A percentile compares a stretch with the other conserved stretches of the same genome.
These are phyloP conservation scores for Harlomillsia oculata DNA, from an alignment of 1,140 invertebrate genomes.

Conservation along the genomic window DNA sequence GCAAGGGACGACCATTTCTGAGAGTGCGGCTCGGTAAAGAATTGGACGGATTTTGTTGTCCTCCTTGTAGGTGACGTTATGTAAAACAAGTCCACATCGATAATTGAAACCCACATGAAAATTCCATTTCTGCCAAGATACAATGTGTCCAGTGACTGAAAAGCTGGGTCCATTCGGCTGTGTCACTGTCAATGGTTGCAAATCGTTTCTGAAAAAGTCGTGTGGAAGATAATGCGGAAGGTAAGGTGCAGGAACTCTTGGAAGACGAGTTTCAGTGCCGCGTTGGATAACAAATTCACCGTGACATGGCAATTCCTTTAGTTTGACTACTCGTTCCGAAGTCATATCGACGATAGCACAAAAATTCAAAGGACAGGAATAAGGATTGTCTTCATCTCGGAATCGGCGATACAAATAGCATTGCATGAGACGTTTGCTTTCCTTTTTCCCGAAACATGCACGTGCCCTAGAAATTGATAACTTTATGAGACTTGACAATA, in stretches of 20 bases:
- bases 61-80: not conserved
- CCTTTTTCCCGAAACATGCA: not conserved
- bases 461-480: not conserved
- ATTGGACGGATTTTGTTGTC: constrained; percentile 1
- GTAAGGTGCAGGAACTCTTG: not conserved
- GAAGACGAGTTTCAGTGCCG: not conserved
- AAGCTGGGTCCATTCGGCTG: not conserved
- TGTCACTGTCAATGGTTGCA: not conserved
- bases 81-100: not conserved
- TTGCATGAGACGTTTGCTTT: not conserved
- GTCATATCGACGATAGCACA: not conserved
- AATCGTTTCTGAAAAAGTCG: not conserved
- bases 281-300: not conserved
- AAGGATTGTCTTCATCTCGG: not conserved
- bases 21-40: constrained; percentile 7
- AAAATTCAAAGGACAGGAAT: not conserved
- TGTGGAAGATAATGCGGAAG: not conserved
- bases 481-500: not conserved
- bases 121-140: not conserved
- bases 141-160: not conserved
- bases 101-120: not conserved
- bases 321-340: not conserved
- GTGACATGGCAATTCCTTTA: not conserved
- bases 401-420: not conserved
- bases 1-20: constrained; percentile 1